phyloP scores from a whole-genome alignment of 2,888 invertebrate genomes.

The Sinodicranocentrus sp. region DNA sequence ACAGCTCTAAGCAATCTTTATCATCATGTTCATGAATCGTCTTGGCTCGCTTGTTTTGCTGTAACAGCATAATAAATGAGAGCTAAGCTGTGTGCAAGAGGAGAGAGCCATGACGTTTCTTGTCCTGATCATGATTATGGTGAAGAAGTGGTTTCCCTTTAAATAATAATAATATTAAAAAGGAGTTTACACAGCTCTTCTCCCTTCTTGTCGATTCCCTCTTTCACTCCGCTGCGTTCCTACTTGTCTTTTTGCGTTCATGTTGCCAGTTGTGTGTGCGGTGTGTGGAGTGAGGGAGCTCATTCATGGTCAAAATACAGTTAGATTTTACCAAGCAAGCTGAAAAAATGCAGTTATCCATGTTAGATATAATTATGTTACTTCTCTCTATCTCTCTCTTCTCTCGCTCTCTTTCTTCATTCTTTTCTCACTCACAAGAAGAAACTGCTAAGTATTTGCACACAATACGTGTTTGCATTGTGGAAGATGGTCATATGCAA shows the following conservation, averaged over 20 bases:
- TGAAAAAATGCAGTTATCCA: slow-evolving; percentile 74
- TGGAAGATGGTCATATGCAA: slow-evolving; percentile 13
- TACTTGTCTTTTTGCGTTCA: slow-evolving; percentile 48
- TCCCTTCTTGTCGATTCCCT: slow-evolving; percentile 63
- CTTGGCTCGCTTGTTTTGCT: slow-evolving; percentile 66
- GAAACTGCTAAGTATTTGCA: slow-evolving; percentile 67
- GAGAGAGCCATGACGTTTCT: too few species aligned
- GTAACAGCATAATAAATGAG: slow-evolving; percentile 52
- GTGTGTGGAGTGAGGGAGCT: slow-evolving; percentile 67
- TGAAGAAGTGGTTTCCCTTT: slow-evolving; percentile 61
- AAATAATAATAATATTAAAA: slow-evolving; percentile 61
- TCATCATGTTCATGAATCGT: slow-evolving; percentile 52
- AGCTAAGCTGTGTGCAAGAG: too few species aligned
- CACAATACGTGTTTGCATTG: slow-evolving; percentile 37
- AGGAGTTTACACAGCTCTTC: slow-evolving; percentile 57
- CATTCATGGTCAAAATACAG: slow-evolving; percentile 75
- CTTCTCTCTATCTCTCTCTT: slow-evolving; percentile 20
- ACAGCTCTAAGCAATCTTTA: slow-evolving; percentile 64
- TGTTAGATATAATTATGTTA: slow-evolving; percentile 70
- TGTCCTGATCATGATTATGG: slow-evolving; percentile 62
- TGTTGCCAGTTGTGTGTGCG: neutral
- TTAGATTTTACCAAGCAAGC: slow-evolving; percentile 69
- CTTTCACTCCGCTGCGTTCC: slow-evolving; percentile 68
- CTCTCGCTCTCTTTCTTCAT: slow-evolving; percentile 40
- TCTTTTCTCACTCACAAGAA: slow-evolving; percentile 39